Base-by-base conservation (phyloP, 2,797 vertebrate species). In the Hydrolagus colliei region DNA sequence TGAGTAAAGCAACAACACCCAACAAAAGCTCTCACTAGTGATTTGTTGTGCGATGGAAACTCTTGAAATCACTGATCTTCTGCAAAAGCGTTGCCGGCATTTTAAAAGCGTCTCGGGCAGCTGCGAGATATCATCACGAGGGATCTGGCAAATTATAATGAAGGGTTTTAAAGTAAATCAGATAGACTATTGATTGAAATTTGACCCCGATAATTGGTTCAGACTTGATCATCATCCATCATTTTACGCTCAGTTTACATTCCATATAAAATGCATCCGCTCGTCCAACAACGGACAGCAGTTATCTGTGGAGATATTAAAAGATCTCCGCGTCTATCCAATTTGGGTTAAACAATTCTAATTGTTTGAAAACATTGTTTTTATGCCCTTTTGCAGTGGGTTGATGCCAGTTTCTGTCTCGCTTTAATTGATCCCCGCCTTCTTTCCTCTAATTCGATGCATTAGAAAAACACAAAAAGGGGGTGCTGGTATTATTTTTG, bases 201-300 rank as follows among this genome's bases (percentile, higher is more conserved):
- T 14, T 71, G 79, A 84, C 79, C 65, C 79, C 68, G 79, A 71
- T 67, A 71, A 84, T 84, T 84, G 32, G 65, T 84, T 71, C 79
- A 68, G 79, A 84, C 27, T 84, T 84, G 71, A 67, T 71, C 27
- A 86, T 85, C 86, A 87, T 88, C 85, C 72, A 86, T 87, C 87
- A 86, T 41, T 87, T 14, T 86, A 65, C 85, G 72, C 62, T 80
- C 41, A 86, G 74, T 68, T 71, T 65, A 76, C 75, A n/a, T 68
- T 76, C 87, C 85, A 85, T 88, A 79, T 74, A 78, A 27, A 87
- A 80, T 62, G 85, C 35, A 85, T 86, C 61, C 32, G 41, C 61
- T 82, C 22, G 63, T 68, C 72, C 61, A 89, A 68, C 62, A 84
- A 27, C 27, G 27, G 32, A n/a, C 63, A n/a, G 10, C 79, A 84